These are phyloP conservation scores for Thysanoteuthis rhombus DNA, from an alignment of 2,888 invertebrate species.

Conservation along the genomic window DNA sequence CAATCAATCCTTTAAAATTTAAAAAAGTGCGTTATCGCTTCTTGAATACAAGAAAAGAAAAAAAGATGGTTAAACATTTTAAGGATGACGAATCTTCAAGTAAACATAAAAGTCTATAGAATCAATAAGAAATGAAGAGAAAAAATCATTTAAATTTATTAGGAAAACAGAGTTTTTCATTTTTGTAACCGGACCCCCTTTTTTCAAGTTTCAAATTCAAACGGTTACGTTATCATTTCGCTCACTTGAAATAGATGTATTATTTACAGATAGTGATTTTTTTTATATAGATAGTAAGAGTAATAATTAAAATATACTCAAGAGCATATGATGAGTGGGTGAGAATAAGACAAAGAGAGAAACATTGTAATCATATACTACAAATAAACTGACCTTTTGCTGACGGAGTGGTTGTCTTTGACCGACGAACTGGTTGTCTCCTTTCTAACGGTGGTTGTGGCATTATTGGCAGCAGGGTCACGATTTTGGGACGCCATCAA, in stretches of 20 bases:
- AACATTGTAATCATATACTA: too few species aligned
- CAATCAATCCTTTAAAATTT: too few species aligned
- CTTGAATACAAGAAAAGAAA: neutral
- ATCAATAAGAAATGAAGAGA: too few species aligned
- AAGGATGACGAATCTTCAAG: too few species aligned
- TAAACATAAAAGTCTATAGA: too few species aligned
- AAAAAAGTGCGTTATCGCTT: neutral
- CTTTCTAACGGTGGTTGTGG: neutral
- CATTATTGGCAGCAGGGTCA: conserved; percentile 24
- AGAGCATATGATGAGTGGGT: neutral
- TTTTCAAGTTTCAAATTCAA: neutral
- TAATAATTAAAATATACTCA: neutral
- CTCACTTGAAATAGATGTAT: neutral
- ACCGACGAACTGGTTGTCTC: conserved; percentile 35
- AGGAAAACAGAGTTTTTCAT: too few species aligned
- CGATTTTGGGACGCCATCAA: conserved; percentile 25
- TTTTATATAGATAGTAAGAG: neutral
- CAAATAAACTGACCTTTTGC: conserved; percentile 47
- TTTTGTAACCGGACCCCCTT: too few species aligned
- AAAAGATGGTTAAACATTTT: neutral
- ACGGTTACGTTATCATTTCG: neutral
- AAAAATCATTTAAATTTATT: too few species aligned
- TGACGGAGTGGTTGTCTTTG: conserved; percentile 52
- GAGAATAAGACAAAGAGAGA: neutral
- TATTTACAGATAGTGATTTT: neutral